These are phyloP conservation scores for Pipistrellus pipistrellus DNA, from an alignment of 2,797 vertebrate species.

Conservation along the genomic window DNA sequence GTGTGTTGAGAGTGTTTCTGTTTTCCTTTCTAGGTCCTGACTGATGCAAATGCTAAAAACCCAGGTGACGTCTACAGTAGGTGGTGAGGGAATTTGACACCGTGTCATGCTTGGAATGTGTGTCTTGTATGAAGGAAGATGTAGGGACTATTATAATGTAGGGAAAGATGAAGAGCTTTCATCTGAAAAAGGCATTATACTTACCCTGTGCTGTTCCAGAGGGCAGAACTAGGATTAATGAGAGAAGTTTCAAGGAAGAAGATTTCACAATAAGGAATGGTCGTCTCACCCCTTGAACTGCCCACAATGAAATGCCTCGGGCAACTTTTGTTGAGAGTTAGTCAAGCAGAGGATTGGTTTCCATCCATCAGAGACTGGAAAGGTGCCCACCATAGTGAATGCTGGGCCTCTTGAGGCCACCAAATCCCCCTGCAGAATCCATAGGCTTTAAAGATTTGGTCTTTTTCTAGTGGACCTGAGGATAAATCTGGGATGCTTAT, in stretches of 20 bases:
- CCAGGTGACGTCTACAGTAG: background rate
- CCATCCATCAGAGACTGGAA: background rate
- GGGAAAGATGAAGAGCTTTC: background rate
- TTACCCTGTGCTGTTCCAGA: background rate
- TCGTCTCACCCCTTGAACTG: background rate
- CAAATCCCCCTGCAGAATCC: background rate
- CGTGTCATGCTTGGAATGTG: background rate
- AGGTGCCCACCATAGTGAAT: background rate
- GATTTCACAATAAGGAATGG: background rate
- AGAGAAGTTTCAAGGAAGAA: background rate
- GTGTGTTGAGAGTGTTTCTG: background rate
- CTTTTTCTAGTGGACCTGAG: background rate
- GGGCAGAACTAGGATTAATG: background rate
- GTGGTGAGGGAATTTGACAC: background rate
- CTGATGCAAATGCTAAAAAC: background rate
- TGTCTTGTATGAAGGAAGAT: background rate
- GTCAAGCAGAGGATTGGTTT: background rate
- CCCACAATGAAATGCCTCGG: background rate
- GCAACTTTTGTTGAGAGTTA: background rate
- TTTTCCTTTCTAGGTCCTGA: background rate
- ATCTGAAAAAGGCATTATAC: conserved; percentile 13
- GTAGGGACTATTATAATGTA: background rate
- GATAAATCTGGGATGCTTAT: background rate
- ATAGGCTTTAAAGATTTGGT: background rate
- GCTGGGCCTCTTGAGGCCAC: background rate